Evolutionary conservation across 2,797 vertebrate genomes (phyloP).

Genomic region (Anguilla anguilla): DNA sequence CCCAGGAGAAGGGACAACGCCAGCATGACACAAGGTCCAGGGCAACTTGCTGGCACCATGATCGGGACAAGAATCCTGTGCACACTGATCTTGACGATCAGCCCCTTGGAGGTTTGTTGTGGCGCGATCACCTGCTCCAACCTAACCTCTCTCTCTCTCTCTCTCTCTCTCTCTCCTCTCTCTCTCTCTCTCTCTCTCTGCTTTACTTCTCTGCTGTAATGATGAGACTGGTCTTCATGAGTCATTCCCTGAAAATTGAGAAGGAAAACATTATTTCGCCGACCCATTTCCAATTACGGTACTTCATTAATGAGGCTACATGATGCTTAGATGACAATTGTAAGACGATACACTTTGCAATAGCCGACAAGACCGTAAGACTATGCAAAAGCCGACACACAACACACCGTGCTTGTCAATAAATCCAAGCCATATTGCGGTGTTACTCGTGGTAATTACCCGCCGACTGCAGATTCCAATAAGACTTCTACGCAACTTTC

Average conservation of each 20-base stretch:
- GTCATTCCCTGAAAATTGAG: constrained; percentile 64
- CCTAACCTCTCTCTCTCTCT: constrained; percentile 53
- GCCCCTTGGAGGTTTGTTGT: constrained; percentile 79
- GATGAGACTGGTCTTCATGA: constrained; percentile 62
- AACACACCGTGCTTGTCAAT: neutral
- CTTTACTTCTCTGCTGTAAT: constrained; percentile 67
- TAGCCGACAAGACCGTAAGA: too few species aligned
- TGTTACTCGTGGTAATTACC: neutral
- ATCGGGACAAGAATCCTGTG: constrained; percentile 72
- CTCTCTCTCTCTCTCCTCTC: constrained; percentile 60
- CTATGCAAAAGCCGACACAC: neutral
- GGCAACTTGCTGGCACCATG: constrained; percentile 76
- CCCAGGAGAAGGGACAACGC: constrained; percentile 80
- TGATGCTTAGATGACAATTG: neutral
- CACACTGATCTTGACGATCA: constrained; percentile 72
- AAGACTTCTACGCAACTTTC: constrained; percentile 1
- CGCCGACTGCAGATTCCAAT: neutral
- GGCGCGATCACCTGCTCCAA: constrained; percentile 75
- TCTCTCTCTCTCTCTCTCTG: constrained; percentile 62
- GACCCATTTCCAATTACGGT: neutral
- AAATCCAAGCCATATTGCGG: neutral
- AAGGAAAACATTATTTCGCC: constrained; percentile 34
- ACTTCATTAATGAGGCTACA: neutral
- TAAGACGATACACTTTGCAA: neutral
- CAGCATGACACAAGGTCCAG: constrained; percentile 79